Conservation (phyloP, 2,888 invertebrate genomes). For the Apamea epomidion region DNA sequence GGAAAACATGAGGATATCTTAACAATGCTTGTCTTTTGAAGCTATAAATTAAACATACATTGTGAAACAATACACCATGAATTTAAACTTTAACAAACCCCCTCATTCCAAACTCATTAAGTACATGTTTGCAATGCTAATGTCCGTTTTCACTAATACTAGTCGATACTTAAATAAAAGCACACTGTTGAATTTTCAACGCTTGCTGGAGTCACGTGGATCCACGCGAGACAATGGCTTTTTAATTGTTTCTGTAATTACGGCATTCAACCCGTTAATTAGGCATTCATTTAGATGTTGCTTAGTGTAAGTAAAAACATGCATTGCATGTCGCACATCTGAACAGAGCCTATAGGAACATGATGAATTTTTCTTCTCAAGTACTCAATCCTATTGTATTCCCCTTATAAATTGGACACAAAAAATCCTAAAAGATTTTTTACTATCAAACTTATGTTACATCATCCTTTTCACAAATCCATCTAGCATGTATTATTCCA, state of each 20-base stretch:
- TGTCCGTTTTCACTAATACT: not conserved
- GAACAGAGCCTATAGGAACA: not conserved
- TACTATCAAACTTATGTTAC: not conserved
- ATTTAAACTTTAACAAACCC: not conserved
- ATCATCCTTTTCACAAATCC: constrained; percentile 11
- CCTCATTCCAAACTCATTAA: constrained; percentile 1
- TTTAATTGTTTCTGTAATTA: not conserved
- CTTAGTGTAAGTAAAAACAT: not conserved
- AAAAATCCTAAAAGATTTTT: not conserved
- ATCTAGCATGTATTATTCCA: constrained; percentile 37
- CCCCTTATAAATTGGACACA: not conserved
- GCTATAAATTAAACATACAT: constrained; percentile 40
- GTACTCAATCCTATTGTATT: not conserved
- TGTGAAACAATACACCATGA: constrained; percentile 47
- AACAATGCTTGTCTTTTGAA: constrained; percentile 55
- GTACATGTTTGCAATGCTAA: not conserved
- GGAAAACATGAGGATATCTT: constrained; percentile 67
- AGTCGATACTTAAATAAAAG: not conserved
- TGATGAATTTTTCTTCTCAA: not conserved
- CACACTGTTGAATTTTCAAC: too few species aligned
- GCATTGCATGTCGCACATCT: not conserved
- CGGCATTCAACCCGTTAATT: not conserved
- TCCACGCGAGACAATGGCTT: not conserved
- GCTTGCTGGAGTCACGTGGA: not conserved
- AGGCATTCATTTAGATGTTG: not conserved